These are phyloP conservation scores for Drosophila tani DNA, from an alignment of 1,140 invertebrate genomes.

Conservation along the genomic window DNA sequence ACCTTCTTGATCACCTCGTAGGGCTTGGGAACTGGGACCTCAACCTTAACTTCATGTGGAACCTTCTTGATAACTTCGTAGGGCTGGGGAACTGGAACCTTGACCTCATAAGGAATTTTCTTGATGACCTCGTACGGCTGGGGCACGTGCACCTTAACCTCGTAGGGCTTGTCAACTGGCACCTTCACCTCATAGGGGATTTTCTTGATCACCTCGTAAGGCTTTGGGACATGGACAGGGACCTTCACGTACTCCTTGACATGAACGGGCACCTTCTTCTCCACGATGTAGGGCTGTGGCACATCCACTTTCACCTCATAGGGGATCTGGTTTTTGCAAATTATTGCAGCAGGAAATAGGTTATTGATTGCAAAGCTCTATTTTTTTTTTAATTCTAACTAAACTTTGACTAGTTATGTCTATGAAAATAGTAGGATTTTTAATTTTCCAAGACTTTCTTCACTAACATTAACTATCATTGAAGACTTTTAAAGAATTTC, in stretches of 20 bases:
- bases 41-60: conserved; percentile 90
- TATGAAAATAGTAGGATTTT: no score
- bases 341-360: no score
- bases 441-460: no score
- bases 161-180: conserved; percentile 91
- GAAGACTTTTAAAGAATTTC: no score
- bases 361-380: not conserved
- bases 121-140: conserved; percentile 92
- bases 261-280: conserved; percentile 91
- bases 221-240: conserved; percentile 88
- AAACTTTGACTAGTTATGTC: no score
- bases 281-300: conserved; percentile 90
- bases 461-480: no score
- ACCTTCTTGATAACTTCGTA: conserved; percentile 92
- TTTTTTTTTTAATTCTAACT: not conserved
- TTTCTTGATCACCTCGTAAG: conserved; percentile 92
- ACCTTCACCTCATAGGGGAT: conserved; percentile 92
- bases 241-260: conserved; percentile 92
- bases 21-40: conserved; percentile 88
- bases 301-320: conserved; percentile 91
- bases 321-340: conserved; percentile 86
- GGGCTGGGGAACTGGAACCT: conserved; percentile 89
- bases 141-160: conserved; percentile 91
- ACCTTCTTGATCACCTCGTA: conserved; percentile 88
- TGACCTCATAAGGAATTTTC: conserved; percentile 91